A percentile compares a stretch with the other conserved stretches of the same genome.
These are phyloP conservation scores for Bombus confusus DNA, from an alignment of 1,140 invertebrate species.

Conservation along the genomic window DNA sequence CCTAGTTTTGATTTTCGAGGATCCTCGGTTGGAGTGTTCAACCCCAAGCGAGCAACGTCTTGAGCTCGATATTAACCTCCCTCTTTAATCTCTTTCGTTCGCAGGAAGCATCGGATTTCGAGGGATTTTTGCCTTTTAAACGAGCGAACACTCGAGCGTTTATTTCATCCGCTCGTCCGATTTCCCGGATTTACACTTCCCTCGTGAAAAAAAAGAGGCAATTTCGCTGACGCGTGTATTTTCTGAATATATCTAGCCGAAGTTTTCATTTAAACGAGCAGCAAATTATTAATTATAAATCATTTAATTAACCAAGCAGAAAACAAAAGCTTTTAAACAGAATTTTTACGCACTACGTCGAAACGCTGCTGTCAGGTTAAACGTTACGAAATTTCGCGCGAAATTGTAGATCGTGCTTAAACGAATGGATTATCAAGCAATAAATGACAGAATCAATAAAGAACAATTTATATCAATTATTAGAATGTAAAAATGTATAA, in stretches of 20 bases:
- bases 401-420: background rate
- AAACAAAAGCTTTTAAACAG: background rate
- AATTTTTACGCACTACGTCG: background rate
- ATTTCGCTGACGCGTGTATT: background rate
- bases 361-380: background rate
- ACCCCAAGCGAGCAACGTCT: slow-evolving; percentile 44
- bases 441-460: slow-evolving; percentile 3
- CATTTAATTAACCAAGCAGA: slow-evolving; percentile 4
- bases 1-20: slow-evolving; percentile 37
- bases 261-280: slow-evolving; percentile 1
- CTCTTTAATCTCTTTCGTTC: slow-evolving; percentile 9
- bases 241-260: background rate
- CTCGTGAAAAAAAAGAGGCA: background rate
- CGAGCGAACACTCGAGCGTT: background rate
- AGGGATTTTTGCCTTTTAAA: slow-evolving; percentile 8
- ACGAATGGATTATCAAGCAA: background rate
- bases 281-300: background rate
- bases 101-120: background rate
- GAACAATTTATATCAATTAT: background rate
- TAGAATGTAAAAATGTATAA: background rate
- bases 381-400: background rate
- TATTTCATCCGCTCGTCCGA: background rate
- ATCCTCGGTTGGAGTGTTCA: slow-evolving; percentile 34
- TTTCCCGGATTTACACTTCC: background rate
- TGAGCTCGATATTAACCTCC: slow-evolving; percentile 28